A percentile compares a stretch with the other conserved stretches of the same genome.
Conservation (phyloP, 2,888 invertebrate genomes). For the Dryomyza anilis region DNA sequence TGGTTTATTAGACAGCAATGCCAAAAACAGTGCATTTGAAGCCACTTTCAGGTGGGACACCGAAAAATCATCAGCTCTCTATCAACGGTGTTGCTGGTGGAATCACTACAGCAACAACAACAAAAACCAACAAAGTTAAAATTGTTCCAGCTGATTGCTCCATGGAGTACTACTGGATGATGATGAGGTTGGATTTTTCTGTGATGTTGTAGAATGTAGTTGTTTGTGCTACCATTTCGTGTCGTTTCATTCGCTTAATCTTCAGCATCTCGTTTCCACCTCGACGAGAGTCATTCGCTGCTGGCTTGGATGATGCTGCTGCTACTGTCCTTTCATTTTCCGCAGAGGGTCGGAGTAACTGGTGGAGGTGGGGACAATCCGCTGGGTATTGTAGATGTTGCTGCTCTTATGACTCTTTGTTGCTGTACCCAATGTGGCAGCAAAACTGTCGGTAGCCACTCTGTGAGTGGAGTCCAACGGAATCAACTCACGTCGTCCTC, state of each 20-base stretch:
- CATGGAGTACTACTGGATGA: not conserved
- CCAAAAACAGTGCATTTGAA: too few species aligned
- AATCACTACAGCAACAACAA: slow-evolving; percentile 2
- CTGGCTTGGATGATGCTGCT: too few species aligned
- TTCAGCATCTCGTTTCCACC: slow-evolving; percentile 13
- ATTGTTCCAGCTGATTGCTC: not conserved
- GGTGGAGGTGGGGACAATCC: not conserved
- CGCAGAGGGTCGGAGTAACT: not conserved
- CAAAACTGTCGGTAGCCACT: slow-evolving; percentile 7
- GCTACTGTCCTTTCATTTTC: slow-evolving; percentile 13
- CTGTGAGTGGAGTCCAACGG: slow-evolving; percentile 7
- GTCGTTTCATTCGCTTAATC: slow-evolving; percentile 16
- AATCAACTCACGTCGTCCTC: slow-evolving; percentile 23
- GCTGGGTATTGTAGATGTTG: not conserved
- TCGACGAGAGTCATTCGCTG: slow-evolving; percentile 5
- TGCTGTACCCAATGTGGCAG: not conserved
- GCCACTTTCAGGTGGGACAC: not conserved
- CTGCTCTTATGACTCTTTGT: not conserved
- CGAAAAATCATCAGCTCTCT: slow-evolving; percentile 2
- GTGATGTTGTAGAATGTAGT: too few species aligned
- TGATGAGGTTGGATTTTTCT: not conserved
- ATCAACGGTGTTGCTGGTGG: not conserved
- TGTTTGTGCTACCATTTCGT: not conserved
- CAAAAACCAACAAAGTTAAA: not conserved
- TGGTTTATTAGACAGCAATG: too few species aligned